Evolutionary conservation across 2,888 invertebrate species (phyloP), one percentile per base, ranked within the genome.

Genomic region (Cryptus viduatorius): DNA sequence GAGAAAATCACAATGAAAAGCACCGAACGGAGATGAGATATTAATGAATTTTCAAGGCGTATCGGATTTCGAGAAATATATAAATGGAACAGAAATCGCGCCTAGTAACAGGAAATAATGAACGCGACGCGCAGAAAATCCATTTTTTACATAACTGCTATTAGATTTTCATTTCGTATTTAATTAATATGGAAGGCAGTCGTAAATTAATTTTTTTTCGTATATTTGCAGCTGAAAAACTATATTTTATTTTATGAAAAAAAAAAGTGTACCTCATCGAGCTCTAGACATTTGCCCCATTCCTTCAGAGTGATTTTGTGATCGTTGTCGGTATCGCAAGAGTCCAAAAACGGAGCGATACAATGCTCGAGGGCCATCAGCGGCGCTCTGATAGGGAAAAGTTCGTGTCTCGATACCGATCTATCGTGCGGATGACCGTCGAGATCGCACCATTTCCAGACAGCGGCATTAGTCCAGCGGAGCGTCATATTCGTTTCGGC

Each of bases 361-460:
- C 99, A 99, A 94, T 99, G 99, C 94, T 99, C 99, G 94, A 99
- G 96, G 50, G 98, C 96, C 96, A 99, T 97, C 87, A 99, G 95
- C 2, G 98, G 98, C 72, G 99, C 99, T 84, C 98, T 96, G 93
- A 99, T 98, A 76, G 98, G 98, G 95, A 98, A 98, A 92, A 99
- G 95, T 94, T 99, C 99, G 95, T 98, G 98, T 53, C 98, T 96
- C 37, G 98, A 98, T 64, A 99, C 98, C 87, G 96, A 93, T 91
- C 97, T 96, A 95, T 98, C 98, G 92, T 97, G 97, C 88, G 98
- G 98, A 94, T 98, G 96, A 77, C 97, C 97, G 94, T 99, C 99
- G 83, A 99, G 96, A 94, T 99, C 99, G 94, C 99, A 99, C 97
- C 98, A 98, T 94, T 99, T 99, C 99, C 99, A 99, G 88, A 99